Base-by-base conservation (phyloP, 2,888 invertebrate species). In the Aproaerema taeniolella region DNA sequence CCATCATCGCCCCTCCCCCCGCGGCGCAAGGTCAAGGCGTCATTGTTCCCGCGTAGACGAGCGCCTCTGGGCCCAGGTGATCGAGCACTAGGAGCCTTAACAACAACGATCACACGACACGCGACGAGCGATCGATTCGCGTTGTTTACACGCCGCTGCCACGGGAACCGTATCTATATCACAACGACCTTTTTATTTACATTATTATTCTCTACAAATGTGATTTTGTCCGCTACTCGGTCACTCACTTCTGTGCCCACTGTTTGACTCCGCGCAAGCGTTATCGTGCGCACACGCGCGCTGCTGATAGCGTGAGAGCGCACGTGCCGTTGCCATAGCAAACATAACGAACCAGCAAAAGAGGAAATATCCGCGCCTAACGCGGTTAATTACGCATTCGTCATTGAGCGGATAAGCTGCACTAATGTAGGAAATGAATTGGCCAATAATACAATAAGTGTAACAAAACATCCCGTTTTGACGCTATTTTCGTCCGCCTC, bases 1-100 rank as follows among this genome's bases (percentile, higher is more conserved):
- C 69, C 65, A 57, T 70, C 61, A 69, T 72, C 65, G 56, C 72
- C 63, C 69, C 73, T 63, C 75, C 70, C 68, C 74, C 81, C 77
- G 61, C 79, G 61, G 70, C 68, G 69, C 83, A 85, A 85, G 85
- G 85, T 85, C 85, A 85, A 81, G 85, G 81, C 81, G 72, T 62
- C 68, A 79, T 80, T 79, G 80, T 78, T 80, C 71, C 76, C 71
- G 64, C 61, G 61, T n/a, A 67, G 65, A 67, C 70, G 70, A 67
- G 67, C 65, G 61, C 53, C 58, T 55, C 63, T 60, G 53, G 50
- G 62, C 61, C 61, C 62, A 53, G 61, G 61, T 66, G 58, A 49
- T 55, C 56, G 53, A 44, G 55, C 46, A 67, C 65, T 65, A 58
- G 53, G 53, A 60, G 55, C 50, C 52, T 50, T 50, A 47, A 47